Evolutionary conservation across 1,140 invertebrate species (phyloP), one percentile per base, ranked within the genome.

Genomic region (Scylla paramamosain): DNA sequence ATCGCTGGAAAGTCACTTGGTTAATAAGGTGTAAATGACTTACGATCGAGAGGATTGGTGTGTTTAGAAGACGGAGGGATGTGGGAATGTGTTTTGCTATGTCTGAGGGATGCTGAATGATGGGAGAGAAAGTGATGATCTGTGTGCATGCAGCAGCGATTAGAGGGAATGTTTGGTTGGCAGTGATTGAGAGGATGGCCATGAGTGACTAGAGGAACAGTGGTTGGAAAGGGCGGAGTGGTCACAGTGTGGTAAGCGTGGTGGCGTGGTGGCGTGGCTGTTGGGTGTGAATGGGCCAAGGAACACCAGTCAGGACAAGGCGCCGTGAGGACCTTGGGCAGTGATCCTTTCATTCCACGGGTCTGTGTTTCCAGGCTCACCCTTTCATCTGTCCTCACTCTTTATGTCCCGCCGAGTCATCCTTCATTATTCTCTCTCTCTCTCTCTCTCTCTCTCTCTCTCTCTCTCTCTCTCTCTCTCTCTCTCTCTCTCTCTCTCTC

Each of bases 371-470:
- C 83, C 31, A 29, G 31, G 10, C 25, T 84, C 31, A 84, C 0
- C 31, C 83, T 84, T 84, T 84, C n/a, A n/a, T 28, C 83, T 32
- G 0, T n/a, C 28, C 31, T 84, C 83, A 28, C 31, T 84, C 10
- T 32, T 84, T 4, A 84, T 32, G 83, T 25, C 28, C 6, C 83
- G n/a, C n/a, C 31, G n/a, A 12, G 7, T 84, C n/a, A 28, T 29
- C 28, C 16, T 32, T 29, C 10, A 84, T 84, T 29, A 84, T 4
- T 32, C 83, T 32, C 83, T 84, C 83, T 84, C 83, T 84, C 83
- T 84, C 83, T 84, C 83, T 84, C 83, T 84, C 83, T 84, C 83
- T 84, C 83, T 84, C 83, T 84, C 83, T 84, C 83, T 84, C 83
- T 84, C 83, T 84, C 83, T 84, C 67, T 77, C 67, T 77, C 67